phyloP scores from a whole-genome alignment of 2,797 vertebrate species.

The Tamandua tetradactyla region DNA sequence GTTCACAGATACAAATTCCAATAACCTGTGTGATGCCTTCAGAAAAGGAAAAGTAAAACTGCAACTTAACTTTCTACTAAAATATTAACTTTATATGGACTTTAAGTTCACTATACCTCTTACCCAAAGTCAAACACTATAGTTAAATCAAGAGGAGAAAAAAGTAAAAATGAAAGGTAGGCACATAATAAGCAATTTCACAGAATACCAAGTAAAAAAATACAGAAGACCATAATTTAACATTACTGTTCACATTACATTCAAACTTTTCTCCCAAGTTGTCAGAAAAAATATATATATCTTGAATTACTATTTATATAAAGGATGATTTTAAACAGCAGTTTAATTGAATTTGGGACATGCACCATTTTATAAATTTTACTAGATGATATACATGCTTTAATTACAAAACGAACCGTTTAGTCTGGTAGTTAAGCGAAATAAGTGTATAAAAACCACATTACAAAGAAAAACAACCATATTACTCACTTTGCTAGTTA shows the following conservation, averaged over 20 bases:
- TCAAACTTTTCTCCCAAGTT: constrained; percentile 33
- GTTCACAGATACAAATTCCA: constrained; percentile 84
- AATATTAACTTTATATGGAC: background rate
- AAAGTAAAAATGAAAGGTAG: constrained; percentile 9
- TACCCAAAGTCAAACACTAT: constrained; percentile 41
- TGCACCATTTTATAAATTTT: constrained; percentile 16
- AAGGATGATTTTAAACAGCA: constrained; percentile 44
- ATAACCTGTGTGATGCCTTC: constrained; percentile 93
- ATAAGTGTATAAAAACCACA: constrained; percentile 46
- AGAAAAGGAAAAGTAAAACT: constrained; percentile 79
- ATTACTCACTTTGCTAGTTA: constrained; percentile 94
- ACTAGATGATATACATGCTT: background rate
- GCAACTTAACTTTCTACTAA: constrained; percentile 58
- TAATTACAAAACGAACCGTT: constrained; percentile 39
- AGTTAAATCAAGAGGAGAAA: background rate
- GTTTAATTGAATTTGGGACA: background rate
- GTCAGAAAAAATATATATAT: background rate
- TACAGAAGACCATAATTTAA: constrained; percentile 27
- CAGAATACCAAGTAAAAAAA: constrained; percentile 12
- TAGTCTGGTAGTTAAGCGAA: constrained; percentile 3
- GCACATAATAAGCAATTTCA: constrained; percentile 29
- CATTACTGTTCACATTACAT: constrained; percentile 41
- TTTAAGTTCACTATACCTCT: constrained; percentile 40
- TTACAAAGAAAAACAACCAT: background rate
- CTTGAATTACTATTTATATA: constrained; percentile 24